Evolutionary conservation across 2,797 vertebrate genomes (phyloP).

Genomic region (Takifugu rubripes): DNA sequence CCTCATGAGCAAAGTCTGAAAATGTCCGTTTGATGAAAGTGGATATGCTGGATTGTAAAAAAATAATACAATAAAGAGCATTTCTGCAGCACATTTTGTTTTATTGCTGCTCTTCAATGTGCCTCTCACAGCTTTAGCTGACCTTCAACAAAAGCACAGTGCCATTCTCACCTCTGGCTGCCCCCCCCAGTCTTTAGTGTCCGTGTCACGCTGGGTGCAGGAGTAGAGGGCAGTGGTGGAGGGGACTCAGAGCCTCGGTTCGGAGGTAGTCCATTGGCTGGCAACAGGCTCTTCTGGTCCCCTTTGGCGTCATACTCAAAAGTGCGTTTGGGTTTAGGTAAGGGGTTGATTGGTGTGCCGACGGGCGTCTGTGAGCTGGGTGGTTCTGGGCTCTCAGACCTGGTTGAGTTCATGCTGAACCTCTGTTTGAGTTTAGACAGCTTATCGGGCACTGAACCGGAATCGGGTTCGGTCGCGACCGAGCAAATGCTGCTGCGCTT

Average conservation of each 20-base stretch:
- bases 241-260: constrained; percentile 81
- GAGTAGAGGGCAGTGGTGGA: constrained; percentile 88
- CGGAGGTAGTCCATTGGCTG: constrained; percentile 90
- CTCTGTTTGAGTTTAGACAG: constrained; percentile 79
- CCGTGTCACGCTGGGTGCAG: constrained; percentile 83
- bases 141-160: not conserved
- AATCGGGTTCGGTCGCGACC: constrained; percentile 79
- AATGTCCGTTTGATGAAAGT: no score
- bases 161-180: constrained; percentile 80
- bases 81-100: not conserved
- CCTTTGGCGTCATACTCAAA: constrained; percentile 97
- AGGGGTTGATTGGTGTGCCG: constrained; percentile 85
- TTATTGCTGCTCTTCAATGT: not conserved
- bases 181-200: constrained; percentile 78
- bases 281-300: constrained; percentile 76
- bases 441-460: constrained; percentile 74
- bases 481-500: constrained; percentile 81
- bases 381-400: constrained; percentile 75
- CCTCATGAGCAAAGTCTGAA: no score
- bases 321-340: constrained; percentile 98
- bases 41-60: no score
- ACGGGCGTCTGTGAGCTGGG: constrained; percentile 66
- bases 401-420: constrained; percentile 68
- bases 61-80: no score
- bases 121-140: not conserved